These are phyloP conservation scores for Elaphurus davidianus DNA, from an alignment of 2,113 vertebrate genomes.

Conservation along the genomic window DNA sequence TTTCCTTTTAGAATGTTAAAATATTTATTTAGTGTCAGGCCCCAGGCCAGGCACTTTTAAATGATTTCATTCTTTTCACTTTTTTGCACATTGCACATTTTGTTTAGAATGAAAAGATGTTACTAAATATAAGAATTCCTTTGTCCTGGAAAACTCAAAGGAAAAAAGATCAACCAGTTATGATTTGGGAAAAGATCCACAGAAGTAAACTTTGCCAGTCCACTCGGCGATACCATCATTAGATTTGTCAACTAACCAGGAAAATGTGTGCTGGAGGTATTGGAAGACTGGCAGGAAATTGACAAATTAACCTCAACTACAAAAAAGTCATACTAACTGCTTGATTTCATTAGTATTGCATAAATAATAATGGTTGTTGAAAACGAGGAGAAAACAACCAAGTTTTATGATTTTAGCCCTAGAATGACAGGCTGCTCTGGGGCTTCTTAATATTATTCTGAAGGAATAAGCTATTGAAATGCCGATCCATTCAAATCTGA, in stretches of 20 bases:
- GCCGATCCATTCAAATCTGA: conserved; percentile 14
- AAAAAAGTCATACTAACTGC: neutral
- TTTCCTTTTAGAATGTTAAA: conserved; percentile 5
- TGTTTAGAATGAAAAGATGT: neutral
- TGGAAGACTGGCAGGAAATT: neutral
- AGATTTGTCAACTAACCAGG: neutral
- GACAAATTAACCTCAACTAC: neutral
- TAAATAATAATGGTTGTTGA: neutral
- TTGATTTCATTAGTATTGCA: neutral
- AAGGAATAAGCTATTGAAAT: conserved; percentile 36
- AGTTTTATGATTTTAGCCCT: neutral
- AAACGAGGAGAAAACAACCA: neutral
- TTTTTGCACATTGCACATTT: neutral
- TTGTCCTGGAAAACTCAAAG: conserved; percentile 27
- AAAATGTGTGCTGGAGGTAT: neutral
- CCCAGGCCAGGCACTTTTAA: neutral
- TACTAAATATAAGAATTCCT: neutral
- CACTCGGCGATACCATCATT: neutral
- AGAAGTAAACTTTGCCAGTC: neutral
- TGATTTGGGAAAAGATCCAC: neutral
- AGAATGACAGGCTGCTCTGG: neutral
- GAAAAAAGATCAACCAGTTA: neutral
- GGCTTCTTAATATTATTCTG: neutral
- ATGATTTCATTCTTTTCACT: neutral
- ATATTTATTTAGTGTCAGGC: neutral